These are phyloP conservation scores for Phymorhynchus buccinoides DNA, from an alignment of 1,140 invertebrate genomes.

Conservation along the genomic window DNA sequence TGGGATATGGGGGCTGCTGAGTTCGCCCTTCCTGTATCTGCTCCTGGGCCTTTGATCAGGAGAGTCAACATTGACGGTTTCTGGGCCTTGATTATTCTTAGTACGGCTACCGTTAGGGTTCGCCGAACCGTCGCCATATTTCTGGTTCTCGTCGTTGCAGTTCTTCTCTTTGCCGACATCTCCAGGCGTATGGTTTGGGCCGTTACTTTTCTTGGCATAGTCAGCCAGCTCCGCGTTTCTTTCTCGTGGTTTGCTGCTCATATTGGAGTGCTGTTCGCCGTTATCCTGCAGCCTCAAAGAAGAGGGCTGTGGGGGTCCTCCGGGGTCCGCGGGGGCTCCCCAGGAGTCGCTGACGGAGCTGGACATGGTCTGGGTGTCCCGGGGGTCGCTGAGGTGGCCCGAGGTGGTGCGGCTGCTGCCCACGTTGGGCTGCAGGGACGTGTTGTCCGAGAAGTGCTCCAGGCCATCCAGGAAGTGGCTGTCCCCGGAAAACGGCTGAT, in stretches of 20 bases:
- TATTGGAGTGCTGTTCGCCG: background rate
- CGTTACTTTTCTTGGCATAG: background rate
- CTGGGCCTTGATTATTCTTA: background rate
- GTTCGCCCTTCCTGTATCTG: background rate
- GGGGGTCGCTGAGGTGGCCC: constrained; percentile 11
- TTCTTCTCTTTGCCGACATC: background rate
- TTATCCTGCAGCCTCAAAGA: background rate
- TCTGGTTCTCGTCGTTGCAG: background rate
- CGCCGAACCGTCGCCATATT: background rate
- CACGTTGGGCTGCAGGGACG: constrained; percentile 51
- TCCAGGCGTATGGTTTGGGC: background rate
- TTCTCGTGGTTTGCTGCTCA: background rate
- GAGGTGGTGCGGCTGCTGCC: constrained; percentile 52
- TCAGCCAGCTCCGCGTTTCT: background rate
- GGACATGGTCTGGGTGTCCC: background rate
- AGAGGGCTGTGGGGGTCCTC: background rate
- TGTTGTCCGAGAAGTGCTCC: constrained; percentile 46
- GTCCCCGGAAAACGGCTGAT: background rate
- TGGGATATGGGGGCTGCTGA: background rate
- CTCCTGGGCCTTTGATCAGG: background rate
- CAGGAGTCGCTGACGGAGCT: constrained; percentile 3
- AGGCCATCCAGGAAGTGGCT: constrained; percentile 39
- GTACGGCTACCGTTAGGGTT: background rate
- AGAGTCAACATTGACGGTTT: background rate
- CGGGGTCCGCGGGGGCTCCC: background rate